Conservation (phyloP, 2,888 invertebrate species). For the Pristionchus entomophagus region DNA sequence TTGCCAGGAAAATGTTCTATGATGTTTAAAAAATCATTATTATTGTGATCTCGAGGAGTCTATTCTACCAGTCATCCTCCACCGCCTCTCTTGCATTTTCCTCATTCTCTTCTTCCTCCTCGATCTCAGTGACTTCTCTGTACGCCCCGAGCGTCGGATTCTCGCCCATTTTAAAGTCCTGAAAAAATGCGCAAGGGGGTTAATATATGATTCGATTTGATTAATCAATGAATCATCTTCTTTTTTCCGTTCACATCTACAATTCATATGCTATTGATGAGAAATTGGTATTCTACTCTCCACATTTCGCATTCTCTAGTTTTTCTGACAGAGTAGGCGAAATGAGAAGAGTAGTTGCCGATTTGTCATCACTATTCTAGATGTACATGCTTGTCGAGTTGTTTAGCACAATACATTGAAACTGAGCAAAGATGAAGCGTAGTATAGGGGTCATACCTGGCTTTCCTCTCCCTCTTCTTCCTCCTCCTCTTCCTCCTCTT, state of each 20-base stretch:
- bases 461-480: not conserved
- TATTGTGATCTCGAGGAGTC: too few species aligned
- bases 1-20: too few species aligned
- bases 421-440: not conserved
- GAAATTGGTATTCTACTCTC: too few species aligned
- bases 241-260: not conserved
- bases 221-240: not conserved
- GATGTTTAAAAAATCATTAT: too few species aligned
- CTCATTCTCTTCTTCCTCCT: not conserved
- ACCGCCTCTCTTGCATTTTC: not conserved
- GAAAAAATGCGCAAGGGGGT: not conserved
- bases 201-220: not conserved
- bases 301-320: too few species aligned
- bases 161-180: constrained; percentile 37
- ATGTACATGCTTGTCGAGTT: not conserved
- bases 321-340: too few species aligned
- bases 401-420: not conserved
- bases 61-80: not conserved
- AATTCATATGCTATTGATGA: not conserved
- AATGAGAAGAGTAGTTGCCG: too few species aligned
- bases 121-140: not conserved
- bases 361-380: not conserved
- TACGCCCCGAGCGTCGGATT: not conserved
- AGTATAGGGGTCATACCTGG: not conserved
- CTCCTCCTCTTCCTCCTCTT: constrained; percentile 44